phyloP scores from a whole-genome alignment of 2,797 vertebrate species.

The Graptemys geographica region DNA sequence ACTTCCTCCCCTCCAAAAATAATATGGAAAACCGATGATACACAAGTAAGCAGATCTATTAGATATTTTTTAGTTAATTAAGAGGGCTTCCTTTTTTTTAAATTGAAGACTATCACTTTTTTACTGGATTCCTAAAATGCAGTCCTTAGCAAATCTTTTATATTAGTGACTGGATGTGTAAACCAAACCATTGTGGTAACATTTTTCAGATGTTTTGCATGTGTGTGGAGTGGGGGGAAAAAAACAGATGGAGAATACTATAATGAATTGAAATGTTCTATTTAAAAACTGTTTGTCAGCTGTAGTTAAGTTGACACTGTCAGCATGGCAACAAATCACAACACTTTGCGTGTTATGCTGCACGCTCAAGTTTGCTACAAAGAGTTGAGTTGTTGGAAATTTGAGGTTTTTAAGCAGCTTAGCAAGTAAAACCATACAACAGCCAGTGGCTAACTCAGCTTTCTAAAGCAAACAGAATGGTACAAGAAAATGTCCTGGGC shows the following conservation, averaged over 20 bases:
- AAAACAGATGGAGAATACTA: conserved; percentile 82
- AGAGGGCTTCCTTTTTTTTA: conserved; percentile 34
- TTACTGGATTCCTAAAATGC: conserved; percentile 61
- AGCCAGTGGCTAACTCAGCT: background rate
- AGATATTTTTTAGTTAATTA: conserved; percentile 30
- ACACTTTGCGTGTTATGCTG: conserved; percentile 76
- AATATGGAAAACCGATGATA: background rate
- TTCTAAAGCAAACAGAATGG: background rate
- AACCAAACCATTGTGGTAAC: conserved; percentile 74
- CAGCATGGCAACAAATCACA: conserved; percentile 85
- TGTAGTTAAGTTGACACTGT: conserved; percentile 83
- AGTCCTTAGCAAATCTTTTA: conserved; percentile 61
- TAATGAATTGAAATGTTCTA: conserved; percentile 84
- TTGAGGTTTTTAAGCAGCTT: conserved; percentile 42
- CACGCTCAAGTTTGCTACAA: conserved; percentile 14
- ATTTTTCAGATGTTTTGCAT: conserved; percentile 76
- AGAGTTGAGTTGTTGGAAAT: conserved; percentile 31
- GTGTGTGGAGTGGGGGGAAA: conserved; percentile 61
- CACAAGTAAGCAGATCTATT: background rate
- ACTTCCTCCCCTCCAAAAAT: background rate
- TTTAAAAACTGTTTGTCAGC: conserved; percentile 87
- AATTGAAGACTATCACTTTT: conserved; percentile 8
- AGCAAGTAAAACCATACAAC: conserved; percentile 50
- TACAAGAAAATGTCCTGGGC: conserved; percentile 22
- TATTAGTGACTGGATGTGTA: conserved; percentile 55